Evolutionary conservation across 2,888 invertebrate genomes (phyloP), one percentile per base, ranked within the genome.

Genomic region (Mesorhabditis belari): DNA sequence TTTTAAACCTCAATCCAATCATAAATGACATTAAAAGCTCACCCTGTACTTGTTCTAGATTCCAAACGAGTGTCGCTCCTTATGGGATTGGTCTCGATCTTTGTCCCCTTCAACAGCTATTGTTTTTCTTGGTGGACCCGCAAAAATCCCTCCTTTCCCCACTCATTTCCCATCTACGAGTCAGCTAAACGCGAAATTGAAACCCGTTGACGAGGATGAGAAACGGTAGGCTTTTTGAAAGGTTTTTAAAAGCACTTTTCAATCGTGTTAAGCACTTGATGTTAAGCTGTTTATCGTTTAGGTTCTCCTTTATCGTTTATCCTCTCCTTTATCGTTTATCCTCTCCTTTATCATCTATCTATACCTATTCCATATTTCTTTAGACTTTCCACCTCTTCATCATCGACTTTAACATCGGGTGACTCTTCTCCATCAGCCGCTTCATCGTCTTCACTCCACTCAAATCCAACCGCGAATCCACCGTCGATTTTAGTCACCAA

Each of bases 21-120:
- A n/a, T n/a, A n/a, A n/a, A n/a, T n/a, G n/a, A n/a, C n/a, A n/a
- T n/a, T n/a, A n/a, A n/a, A n/a, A n/a, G n/a, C n/a, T n/a, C n/a
- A n/a, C n/a, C n/a, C n/a, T n/a, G n/a, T n/a, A n/a, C n/a, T n/a
- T n/a, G 6, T 49, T 57, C 50, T n/a, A 62, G 6, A 86, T 94
- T 27, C 90, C 89, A 0, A 90, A 90, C 81, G 92, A 93, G 83
- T 90, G 92, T 49, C 86, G 91, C 69, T 89, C 90, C 81, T 88
- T 91, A 19, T 89, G 91, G 21, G 91, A 91, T 17, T 90, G 92
- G 80, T 91, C 93, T 76, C 91, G 86, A 78, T 81, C 53, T 25
- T 49, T 63, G 24, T 55, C 56, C 35, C 63, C 63, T 3, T 60
- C 60, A 26, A 49, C 52, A 2, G 56, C 57, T 9, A 44, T 63